These are phyloP conservation scores for Harpegnathos saltator DNA, from an alignment of 1,140 invertebrate species.

Conservation along the genomic window DNA sequence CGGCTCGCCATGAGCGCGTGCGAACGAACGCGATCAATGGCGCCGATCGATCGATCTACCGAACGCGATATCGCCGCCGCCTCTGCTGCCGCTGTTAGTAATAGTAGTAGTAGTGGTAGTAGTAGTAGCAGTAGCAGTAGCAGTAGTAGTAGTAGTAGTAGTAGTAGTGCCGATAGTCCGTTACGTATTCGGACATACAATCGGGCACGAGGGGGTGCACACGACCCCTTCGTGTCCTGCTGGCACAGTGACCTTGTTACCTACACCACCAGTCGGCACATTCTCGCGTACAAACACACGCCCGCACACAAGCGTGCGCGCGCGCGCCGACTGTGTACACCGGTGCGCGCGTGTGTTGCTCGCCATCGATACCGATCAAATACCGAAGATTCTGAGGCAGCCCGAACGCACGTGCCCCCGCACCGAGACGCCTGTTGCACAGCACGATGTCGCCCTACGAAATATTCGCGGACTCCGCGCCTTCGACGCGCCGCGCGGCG, in stretches of 20 bases:
- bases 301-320: constrained; percentile 46
- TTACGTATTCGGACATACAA: constrained; percentile 66
- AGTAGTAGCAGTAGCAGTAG: no score
- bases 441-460: constrained; percentile 67
- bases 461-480: constrained; percentile 70
- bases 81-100: no score
- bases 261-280: constrained; percentile 63
- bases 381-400: constrained; percentile 83
- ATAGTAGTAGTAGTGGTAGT: no score
- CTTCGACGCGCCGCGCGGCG: constrained; percentile 53
- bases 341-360: constrained; percentile 70
- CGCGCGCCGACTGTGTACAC: constrained; percentile 58
- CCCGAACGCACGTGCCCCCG: constrained; percentile 73
- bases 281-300: constrained; percentile 64
- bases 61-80: constrained; percentile 31
- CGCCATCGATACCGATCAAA: constrained; percentile 79
- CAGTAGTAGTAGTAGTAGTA: no score
- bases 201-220: constrained; percentile 64
- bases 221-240: constrained; percentile 70
- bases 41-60: constrained; percentile 62
- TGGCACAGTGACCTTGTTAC: constrained; percentile 80
- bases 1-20: constrained; percentile 31
- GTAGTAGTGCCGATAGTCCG: constrained; percentile 51
- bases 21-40: constrained; percentile 68
- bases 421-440: constrained; percentile 80